Evolutionary conservation across 2,113 vertebrate genomes (phyloP), one percentile per base, ranked within the genome.

Genomic region (Paramormyrops kingsleyae): DNA sequence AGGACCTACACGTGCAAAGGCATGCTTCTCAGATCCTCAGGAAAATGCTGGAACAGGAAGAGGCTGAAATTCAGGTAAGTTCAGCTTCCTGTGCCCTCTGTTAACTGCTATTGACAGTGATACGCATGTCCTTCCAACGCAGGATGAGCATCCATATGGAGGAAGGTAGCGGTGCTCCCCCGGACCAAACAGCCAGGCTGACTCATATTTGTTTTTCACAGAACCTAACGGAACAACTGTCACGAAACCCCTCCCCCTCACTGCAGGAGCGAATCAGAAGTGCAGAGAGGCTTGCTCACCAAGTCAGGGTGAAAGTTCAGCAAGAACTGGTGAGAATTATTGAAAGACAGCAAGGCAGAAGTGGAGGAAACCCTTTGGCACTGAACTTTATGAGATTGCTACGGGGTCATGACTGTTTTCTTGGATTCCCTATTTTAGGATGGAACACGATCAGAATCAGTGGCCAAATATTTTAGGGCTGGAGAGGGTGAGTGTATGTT

Each of bases 1-100:
- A 99, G 98, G 97, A 98, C 90, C 96, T 97, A 0, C 96, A 98
- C 92, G 96, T 99, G 80, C 97, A 97, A 92, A 97, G 97, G 91
- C 98, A 99, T 2, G 98, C 97, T 12, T 95, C 96, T 31, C 96
- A 98, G 94, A 99, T 99, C 91, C 97, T 99, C 88, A 94, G 94
- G 66, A 98, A 97, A 91, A 99, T 99, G 98, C 94, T 99, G 94
- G 94, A 96, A 86, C 98, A 99, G 92, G 98, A 97, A 91, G 97
- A 98, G 92, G 96, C 96, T 0, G 98, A 98, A n/a, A 92, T 98
- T 13, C 97, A 98, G 97, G 98, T 98, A 92, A 35, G 46, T 5
- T 0, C 9, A 19, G 13, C 21, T 17, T 39, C 47, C 17, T 39
- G 84, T 44, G 13, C 85, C 13, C 86, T 87, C 39, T 35, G 21